Evolutionary conservation across 2,113 vertebrate genomes (phyloP), one percentile per base, ranked within the genome.

Genomic region (Oostethus manadensis): DNA sequence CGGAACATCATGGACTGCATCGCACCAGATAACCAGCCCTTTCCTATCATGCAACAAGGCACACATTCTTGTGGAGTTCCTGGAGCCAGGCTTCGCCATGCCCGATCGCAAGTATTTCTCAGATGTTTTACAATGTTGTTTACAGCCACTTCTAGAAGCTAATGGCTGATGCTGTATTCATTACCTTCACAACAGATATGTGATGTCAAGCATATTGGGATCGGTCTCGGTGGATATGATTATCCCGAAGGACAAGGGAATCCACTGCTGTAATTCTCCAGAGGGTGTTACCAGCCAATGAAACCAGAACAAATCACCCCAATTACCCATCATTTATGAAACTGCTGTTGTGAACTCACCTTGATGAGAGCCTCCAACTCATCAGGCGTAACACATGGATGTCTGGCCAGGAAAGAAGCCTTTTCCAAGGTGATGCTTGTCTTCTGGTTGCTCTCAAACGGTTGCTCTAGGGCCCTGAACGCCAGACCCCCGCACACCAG

Each of bases 361-460:
- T 93, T 91, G 78, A 99, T 97, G 20, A 99, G 78, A 0, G 76
- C 90, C 64, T 99, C 95, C 81, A 99, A 88, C 77, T 98, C 94
- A 0, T 85, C 77, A 2, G 91, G 87, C 0, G 88, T 92, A 17
- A 99, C 95, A 26, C 95, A 97, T 3, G 87, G 40, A 0, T 99
- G 94, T 21, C 86, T 91, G 61, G 86, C 86, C 65, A 99, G 90
- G 68, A 99, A 99, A 5, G 85, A 89, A 0, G 92, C 89, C 86
- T 99, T 99, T 88, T 96, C 92, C 23, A 89, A 60, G 0, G 92
- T 92, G 0, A 98, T 97, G 3, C 88, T 92, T 40, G 86, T 92
- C 89, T 97, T 98, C 88, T 94, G 93, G 68, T 83, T 80, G 76
- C 89, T 96, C 84, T 99, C 97, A 0, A 93, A 95, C 2, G 93